A percentile compares a stretch with the other conserved stretches of the same genome.
phyloP scores from a whole-genome alignment of 2,888 invertebrate genomes.

The Volucella inanis region DNA sequence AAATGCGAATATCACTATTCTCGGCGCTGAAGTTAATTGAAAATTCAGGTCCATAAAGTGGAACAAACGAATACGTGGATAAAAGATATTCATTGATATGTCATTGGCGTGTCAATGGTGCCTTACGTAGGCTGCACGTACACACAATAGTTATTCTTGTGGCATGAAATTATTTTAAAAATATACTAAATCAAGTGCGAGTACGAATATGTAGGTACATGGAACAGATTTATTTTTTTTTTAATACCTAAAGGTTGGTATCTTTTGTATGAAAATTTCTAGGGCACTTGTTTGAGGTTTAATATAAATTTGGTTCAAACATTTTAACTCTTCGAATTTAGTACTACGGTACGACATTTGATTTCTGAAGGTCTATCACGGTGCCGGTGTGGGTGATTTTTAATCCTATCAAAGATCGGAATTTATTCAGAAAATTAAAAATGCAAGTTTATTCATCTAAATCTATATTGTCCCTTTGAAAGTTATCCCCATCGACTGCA shows the following conservation, averaged over 20 bases:
- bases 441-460: too few relatives aligned
- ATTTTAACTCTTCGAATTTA: too few relatives aligned
- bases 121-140: conserved; percentile 49
- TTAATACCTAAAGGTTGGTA: background rate
- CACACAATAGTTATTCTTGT: conserved; percentile 26
- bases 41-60: conserved; percentile 73
- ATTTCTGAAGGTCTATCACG: too few relatives aligned
- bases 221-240: conserved; percentile 1
- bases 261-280: too few relatives aligned
- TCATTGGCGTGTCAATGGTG: conserved; percentile 67
- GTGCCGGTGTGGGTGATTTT: too few relatives aligned
- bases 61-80: conserved; percentile 70
- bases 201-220: background rate
- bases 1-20: conserved; percentile 65
- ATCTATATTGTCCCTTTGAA: too few relatives aligned
- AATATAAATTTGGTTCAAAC: too few relatives aligned
- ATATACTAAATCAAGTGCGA: background rate
- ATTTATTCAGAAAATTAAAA: too few relatives aligned
- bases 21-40: conserved; percentile 67
- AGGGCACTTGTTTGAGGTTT: too few relatives aligned
- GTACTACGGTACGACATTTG: too few relatives aligned
- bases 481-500: too few relatives aligned
- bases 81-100: conserved; percentile 69
- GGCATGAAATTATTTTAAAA: conserved; percentile 16
- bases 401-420: too few relatives aligned